A percentile compares a stretch with the other conserved stretches of the same genome.
Evolutionary conservation across 1,140 invertebrate species (phyloP).

Genomic region (Helicoverpa zea): DNA sequence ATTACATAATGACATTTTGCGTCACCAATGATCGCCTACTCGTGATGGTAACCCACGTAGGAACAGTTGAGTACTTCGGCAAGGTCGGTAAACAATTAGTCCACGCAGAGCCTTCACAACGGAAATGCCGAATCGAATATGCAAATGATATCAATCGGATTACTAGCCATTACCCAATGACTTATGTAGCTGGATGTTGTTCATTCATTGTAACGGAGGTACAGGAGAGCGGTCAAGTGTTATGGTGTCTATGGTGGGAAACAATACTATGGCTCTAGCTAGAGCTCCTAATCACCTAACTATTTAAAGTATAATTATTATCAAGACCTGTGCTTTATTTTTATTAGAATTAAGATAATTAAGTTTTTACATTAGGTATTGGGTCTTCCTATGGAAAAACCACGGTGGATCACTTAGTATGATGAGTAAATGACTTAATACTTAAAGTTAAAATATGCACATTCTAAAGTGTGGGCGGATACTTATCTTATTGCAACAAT

Average conservation of each 20-base stretch:
- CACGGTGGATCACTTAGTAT: too few relatives aligned
- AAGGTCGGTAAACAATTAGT: slow-evolving; percentile 80
- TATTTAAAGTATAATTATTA: too few relatives aligned
- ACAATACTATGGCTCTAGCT: too few relatives aligned
- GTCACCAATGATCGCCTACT: slow-evolving; percentile 52
- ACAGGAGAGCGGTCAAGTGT: slow-evolving; percentile 59
- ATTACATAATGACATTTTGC: slow-evolving; percentile 52
- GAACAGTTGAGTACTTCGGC: slow-evolving; percentile 61
- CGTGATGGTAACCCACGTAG: slow-evolving; percentile 63
- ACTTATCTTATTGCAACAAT: slow-evolving; percentile 2
- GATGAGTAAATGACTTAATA: too few relatives aligned
- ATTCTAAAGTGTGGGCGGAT: too few relatives aligned
- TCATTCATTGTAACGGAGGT: slow-evolving; percentile 80
- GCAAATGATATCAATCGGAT: slow-evolving; percentile 76
- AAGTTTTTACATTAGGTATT: too few relatives aligned
- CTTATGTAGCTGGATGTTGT: slow-evolving; percentile 63
- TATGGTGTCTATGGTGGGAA: not conserved
- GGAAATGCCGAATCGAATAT: slow-evolving; percentile 83
- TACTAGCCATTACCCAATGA: slow-evolving; percentile 56
- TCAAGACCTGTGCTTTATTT: too few relatives aligned
- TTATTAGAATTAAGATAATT: too few relatives aligned
- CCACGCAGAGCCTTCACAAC: slow-evolving; percentile 64
- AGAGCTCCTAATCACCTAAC: too few relatives aligned
- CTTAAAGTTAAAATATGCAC: too few relatives aligned
- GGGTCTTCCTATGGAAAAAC: too few relatives aligned